phyloP scores from a whole-genome alignment of 1,140 invertebrate genomes.

The Galleria mellonella region DNA sequence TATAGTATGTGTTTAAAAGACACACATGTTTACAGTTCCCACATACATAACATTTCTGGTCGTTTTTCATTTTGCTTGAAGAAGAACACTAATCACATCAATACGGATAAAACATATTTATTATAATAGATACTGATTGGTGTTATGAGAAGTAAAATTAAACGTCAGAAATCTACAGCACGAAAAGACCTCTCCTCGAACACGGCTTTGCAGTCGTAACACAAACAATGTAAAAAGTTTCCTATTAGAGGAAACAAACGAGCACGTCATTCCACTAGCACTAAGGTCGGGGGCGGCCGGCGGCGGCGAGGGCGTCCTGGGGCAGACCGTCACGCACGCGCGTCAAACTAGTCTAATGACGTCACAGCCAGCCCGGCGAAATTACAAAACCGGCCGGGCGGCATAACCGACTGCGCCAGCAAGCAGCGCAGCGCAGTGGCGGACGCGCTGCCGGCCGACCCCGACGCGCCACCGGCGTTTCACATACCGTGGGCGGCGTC shows the following conservation, averaged over 20 bases:
- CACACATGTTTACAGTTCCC: too few relatives aligned
- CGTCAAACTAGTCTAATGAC: conserved; percentile 69
- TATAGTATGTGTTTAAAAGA: background rate
- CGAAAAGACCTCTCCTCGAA: too few relatives aligned
- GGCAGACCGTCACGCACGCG: conserved; percentile 60
- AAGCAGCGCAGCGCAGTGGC: conserved; percentile 54
- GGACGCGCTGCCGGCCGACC: conserved; percentile 64
- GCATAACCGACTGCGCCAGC: conserved; percentile 41
- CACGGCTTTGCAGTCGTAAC: background rate
- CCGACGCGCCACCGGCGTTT: conserved; percentile 56
- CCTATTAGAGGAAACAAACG: conserved; percentile 28
- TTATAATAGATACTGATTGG: too few relatives aligned
- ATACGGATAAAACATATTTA: too few relatives aligned
- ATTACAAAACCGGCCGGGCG: conserved; percentile 68
- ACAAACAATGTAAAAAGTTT: conserved; percentile 4
- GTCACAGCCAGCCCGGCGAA: conserved; percentile 66
- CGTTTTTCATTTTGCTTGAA: too few relatives aligned
- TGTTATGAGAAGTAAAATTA: too few relatives aligned
- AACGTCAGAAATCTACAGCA: too few relatives aligned
- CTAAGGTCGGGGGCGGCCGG: conserved; percentile 58
- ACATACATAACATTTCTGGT: too few relatives aligned
- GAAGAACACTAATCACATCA: too few relatives aligned
- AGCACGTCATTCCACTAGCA: conserved; percentile 62
- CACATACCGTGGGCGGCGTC: conserved; percentile 65
- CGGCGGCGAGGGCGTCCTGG: conserved; percentile 52